phyloP scores from a whole-genome alignment of 2,888 invertebrate species.

The Sturmia bella region DNA sequence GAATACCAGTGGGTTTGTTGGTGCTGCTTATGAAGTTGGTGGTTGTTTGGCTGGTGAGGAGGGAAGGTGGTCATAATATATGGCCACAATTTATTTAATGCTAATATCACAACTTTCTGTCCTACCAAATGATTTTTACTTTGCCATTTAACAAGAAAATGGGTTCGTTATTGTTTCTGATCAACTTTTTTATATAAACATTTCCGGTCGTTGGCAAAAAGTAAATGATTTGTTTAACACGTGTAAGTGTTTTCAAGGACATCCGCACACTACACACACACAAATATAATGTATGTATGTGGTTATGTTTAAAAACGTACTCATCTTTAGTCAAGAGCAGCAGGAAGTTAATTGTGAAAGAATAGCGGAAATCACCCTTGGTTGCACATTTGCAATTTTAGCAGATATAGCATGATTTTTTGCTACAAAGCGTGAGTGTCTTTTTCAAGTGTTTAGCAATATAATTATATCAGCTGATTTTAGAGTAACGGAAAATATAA shows the following conservation, averaged over 20 bases:
- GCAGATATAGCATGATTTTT: too few relatives aligned
- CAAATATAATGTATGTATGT: neutral
- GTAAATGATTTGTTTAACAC: slow-evolving; percentile 27
- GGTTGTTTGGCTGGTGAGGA: neutral
- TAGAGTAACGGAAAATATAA: too few relatives aligned
- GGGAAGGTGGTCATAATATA: slow-evolving; percentile 32
- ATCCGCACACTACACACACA: too few relatives aligned
- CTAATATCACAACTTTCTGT: slow-evolving; percentile 8
- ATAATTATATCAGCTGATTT: too few relatives aligned
- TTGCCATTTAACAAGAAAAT: neutral
- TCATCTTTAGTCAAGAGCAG: too few relatives aligned
- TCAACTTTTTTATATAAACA: neutral
- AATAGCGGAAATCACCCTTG: too few relatives aligned
- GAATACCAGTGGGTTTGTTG: slow-evolving; percentile 3
- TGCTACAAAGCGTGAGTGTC: too few relatives aligned
- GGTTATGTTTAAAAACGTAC: neutral
- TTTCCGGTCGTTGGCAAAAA: neutral
- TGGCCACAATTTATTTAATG: slow-evolving; percentile 29
- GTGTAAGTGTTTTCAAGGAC: slow-evolving; percentile 14
- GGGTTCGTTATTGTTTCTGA: neutral
- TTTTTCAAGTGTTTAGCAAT: too few relatives aligned
- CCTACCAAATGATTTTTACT: neutral
- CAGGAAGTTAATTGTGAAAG: too few relatives aligned
- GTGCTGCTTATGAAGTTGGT: slow-evolving; percentile 32
- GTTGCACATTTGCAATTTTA: too few relatives aligned